These are phyloP conservation scores for Falco biarmicus DNA, from an alignment of 2,797 vertebrate species.

Conservation along the genomic window DNA sequence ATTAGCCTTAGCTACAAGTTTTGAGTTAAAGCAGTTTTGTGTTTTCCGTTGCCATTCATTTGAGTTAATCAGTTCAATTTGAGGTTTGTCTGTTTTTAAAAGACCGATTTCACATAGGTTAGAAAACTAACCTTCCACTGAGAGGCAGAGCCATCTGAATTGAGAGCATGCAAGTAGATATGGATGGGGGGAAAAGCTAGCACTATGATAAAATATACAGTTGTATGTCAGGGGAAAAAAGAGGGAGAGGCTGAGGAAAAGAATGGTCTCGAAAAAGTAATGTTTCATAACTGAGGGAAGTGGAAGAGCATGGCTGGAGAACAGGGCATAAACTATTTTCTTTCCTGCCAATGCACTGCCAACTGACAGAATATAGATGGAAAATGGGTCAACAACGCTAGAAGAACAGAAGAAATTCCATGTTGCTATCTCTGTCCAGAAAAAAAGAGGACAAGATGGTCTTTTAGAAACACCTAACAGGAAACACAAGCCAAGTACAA, in stretches of 20 bases:
- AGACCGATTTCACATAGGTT: not conserved
- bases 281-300: not conserved
- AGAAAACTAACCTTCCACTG: not conserved
- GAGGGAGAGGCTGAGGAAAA: not conserved
- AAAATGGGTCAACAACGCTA: not conserved
- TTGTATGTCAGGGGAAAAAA: not conserved
- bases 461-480: not conserved
- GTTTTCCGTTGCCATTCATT: slow-evolving; percentile 35
- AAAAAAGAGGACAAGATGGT: not conserved
- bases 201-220: not conserved
- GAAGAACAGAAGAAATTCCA: not conserved
- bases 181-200: not conserved
- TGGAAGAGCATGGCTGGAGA: not conserved
- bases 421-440: not conserved
- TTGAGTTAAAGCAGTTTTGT: not conserved
- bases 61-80: not conserved
- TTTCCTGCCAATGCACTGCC: not conserved
- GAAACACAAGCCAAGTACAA: not conserved
- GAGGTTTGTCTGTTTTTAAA: not conserved
- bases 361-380: not conserved
- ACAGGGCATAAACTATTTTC: not conserved
- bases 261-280: not conserved
- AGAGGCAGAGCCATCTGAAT: not conserved
- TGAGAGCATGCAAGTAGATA: not conserved
- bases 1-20: not conserved